These are phyloP conservation scores for Argyrosomus japonicus DNA, from an alignment of 2,113 vertebrate species.

Conservation along the genomic window DNA sequence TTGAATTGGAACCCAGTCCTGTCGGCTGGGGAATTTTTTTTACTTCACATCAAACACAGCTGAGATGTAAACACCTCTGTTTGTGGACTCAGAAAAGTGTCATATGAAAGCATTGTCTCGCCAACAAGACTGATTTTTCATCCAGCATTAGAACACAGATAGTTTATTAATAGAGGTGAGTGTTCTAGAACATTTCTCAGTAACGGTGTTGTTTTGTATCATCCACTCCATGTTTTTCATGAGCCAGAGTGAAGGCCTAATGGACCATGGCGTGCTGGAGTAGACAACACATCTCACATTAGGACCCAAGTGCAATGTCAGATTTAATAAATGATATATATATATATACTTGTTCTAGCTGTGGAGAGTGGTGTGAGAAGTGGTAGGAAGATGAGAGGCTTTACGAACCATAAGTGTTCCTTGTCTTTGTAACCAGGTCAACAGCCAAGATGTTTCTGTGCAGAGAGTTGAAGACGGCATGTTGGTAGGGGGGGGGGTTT, in stretches of 20 bases:
- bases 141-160: constrained; percentile 29
- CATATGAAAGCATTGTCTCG: constrained; percentile 36
- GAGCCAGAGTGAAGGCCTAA: constrained; percentile 81
- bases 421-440: constrained; percentile 73
- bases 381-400: constrained; percentile 50
- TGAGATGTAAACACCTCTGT: constrained; percentile 67
- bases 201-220: constrained; percentile 57
- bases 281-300: constrained; percentile 73
- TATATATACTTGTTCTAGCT: constrained; percentile 56
- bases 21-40: constrained; percentile 59
- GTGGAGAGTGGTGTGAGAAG: constrained; percentile 43
- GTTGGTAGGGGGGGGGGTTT: background rate
- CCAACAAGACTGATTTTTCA: constrained; percentile 23
- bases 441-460: constrained; percentile 43
- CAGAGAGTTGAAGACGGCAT: constrained; percentile 25
- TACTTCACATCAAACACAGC: constrained; percentile 54
- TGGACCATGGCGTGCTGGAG: constrained; percentile 75
- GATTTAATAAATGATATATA: constrained; percentile 82
- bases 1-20: constrained; percentile 78
- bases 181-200: constrained; percentile 48
- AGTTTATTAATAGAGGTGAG: constrained; percentile 47
- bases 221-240: constrained; percentile 67
- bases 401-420: constrained; percentile 60
- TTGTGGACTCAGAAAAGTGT: constrained; percentile 40
- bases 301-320: constrained; percentile 75